Percentiles rank a stretch among this genome's conserved stretches.
Conservation (phyloP, 2,113 vertebrate species). For the Gymnocephalus cernua region DNA sequence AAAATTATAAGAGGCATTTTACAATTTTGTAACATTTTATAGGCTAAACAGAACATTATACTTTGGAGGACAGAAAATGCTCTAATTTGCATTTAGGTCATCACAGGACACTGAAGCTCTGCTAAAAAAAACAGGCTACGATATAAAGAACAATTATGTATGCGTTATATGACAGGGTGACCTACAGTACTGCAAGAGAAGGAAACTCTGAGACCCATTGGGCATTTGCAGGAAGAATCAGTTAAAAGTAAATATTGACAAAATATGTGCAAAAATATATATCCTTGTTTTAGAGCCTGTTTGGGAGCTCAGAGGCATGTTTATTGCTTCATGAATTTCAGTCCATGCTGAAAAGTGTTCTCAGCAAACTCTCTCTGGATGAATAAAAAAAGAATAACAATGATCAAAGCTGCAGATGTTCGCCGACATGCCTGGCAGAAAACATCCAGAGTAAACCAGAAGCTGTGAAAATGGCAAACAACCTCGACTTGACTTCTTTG, state of each 20-base stretch:
- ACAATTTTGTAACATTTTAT: background rate
- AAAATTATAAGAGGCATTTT: background rate
- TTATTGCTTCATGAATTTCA: slow-evolving; percentile 27
- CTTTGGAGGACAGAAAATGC: background rate
- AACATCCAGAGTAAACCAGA: slow-evolving; percentile 26
- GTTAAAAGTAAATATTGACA: slow-evolving; percentile 2
- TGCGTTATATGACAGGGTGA: background rate
- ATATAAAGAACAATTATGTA: background rate
- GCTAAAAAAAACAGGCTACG: background rate
- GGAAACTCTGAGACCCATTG: background rate
- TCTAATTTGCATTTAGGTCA: background rate
- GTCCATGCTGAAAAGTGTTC: background rate
- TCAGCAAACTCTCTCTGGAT: slow-evolving; percentile 16
- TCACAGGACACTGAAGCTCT: background rate
- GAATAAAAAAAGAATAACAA: slow-evolving; percentile 32
- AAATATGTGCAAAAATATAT: background rate
- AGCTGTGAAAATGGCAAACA: slow-evolving; percentile 40
- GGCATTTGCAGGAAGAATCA: background rate
- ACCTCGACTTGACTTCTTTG: slow-evolving; percentile 42
- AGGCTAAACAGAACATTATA: background rate
- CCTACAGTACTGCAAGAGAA: background rate
- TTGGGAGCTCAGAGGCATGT: slow-evolving; percentile 13
- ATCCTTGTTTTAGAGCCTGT: slow-evolving; percentile 15
- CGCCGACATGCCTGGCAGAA: slow-evolving; percentile 28
- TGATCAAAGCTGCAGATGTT: slow-evolving; percentile 40